phyloP scores from a whole-genome alignment of 2,113 vertebrate genomes.

The Rhinolophus ferrumequinum region DNA sequence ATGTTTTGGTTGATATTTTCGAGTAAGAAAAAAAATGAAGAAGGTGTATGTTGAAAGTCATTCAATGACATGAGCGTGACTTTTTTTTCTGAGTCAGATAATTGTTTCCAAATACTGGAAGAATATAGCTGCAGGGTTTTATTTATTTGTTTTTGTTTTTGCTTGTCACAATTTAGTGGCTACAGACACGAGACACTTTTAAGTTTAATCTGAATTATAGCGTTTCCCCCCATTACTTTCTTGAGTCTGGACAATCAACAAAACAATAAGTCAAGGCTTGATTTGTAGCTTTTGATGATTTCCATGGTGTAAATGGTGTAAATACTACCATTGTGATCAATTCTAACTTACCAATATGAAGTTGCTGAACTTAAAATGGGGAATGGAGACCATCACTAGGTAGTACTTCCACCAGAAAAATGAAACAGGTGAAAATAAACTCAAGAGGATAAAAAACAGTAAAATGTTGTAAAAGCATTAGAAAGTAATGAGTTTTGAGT shows the following conservation, averaged over 20 bases:
- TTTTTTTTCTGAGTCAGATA: background rate
- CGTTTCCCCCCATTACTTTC: background rate
- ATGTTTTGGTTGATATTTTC: background rate
- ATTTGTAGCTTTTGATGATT: background rate
- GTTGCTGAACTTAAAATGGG: background rate
- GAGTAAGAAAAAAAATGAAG: constrained; percentile 14
- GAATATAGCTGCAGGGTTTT: background rate
- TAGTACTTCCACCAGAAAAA: background rate
- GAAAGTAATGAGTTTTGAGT: background rate
- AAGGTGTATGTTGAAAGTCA: background rate
- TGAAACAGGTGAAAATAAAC: background rate
- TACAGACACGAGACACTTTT: background rate
- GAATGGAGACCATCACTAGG: background rate
- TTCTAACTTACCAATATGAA: background rate
- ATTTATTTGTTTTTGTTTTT: background rate
- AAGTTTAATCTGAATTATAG: background rate
- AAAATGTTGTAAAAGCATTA: background rate
- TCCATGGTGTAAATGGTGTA: background rate
- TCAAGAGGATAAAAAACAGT: background rate
- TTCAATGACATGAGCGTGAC: background rate
- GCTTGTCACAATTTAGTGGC: background rate
- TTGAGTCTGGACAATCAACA: background rate
- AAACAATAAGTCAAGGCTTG: background rate
- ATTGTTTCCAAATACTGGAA: background rate
- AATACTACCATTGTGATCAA: background rate